Base-by-base conservation (phyloP, 2,113 vertebrate species). In the Hippocampus mohnikei region DNA sequence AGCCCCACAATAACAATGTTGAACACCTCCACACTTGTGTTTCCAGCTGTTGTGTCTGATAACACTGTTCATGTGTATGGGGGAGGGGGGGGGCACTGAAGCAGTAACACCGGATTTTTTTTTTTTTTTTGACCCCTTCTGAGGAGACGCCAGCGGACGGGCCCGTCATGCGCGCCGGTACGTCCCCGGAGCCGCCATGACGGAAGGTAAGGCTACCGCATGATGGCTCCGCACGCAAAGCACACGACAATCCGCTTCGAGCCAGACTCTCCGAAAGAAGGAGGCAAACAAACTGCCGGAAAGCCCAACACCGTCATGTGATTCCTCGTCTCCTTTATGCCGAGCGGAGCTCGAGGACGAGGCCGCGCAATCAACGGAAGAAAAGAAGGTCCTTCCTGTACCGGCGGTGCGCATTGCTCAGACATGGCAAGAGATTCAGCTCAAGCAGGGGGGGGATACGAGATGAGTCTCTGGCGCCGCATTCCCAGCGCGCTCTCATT, bases 281-380 rank as follows among this genome's bases (percentile, higher is more conserved):
- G 84, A 84, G 81, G 81, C 72, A 88, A 86, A 86, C 83, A 79
- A 87, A 80, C 27, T 53, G 13, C 75, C 76, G 68, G 72, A 81
- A 78, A 89, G 75, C 75, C 88, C 87, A 80, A 76, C 77, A 82
- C 84, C 87, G 84, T 88, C 87, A 90, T 89, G 84, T 84, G 79
- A 88, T 89, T 89, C 79, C 86, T 80, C 79, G 77, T 86, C 84
- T 88, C 85, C 88, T 90, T 87, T 80, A 87, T 83, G 79, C 81
- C 76, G 60, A 58, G 73, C 48, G 55, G 68, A 80, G 86, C 84
- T 70, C 21, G 67, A 81, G 77, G 88, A 88, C 78, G 79, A 66
- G 46, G 70, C 75, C 76, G 81, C 75, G 74, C 44, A 46, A 6
- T 37, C 5, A 5, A 6, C 5, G 33, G 33, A 8, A 74, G 42